Evolutionary conservation across 2,888 invertebrate genomes (phyloP), one percentile per base, ranked within the genome.

Genomic region (Chrysomela aeneicollis): DNA sequence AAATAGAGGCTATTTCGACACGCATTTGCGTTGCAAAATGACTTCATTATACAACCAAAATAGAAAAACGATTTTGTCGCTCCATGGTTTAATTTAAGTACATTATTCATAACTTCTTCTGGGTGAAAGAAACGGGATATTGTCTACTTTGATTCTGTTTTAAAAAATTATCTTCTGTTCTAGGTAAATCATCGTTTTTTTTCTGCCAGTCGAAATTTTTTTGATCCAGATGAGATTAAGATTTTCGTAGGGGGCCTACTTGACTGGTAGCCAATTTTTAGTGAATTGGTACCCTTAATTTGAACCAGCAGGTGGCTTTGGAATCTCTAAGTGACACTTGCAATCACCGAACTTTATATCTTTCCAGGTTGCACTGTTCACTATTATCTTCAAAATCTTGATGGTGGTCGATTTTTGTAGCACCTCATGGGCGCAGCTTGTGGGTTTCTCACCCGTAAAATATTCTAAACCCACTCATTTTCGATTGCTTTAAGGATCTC

Each of bases 231-330:
- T 26, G 26, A 10, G 12, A 42, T 42, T 42, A 42, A 42, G n/a
- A n/a, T 15, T n/a, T 1, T 15, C 3, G 15, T 3, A 1, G 4
- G 15, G n/a, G 1, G 42, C 42, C 42, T 6, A 42, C 1, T 10
- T 4, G 42, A 42, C 42, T 6, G n/a, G 42, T 15, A 15, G 42
- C 42, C 9, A 15, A 15, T 42, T 42, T 42, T 42, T 6, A 12
- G 74, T 71, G 64, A 71, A 66, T 71, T 72, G 66, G 71, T 73
- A 74, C 73, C 63, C 69, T 70, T 70, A 72, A 71, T 73, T 71
- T 65, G 58, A 63, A 73, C 68, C 73, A 73, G 74, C 74, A 74
- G 74, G 74, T 74, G 74, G 71, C 66, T 63, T 66, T 66, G 55
- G 59, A 66, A 37, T 47, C 61, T 21, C 46, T 61, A 62, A 46